phyloP scores from a whole-genome alignment of 2,113 vertebrate genomes.

The Pteruthius melanotis region DNA sequence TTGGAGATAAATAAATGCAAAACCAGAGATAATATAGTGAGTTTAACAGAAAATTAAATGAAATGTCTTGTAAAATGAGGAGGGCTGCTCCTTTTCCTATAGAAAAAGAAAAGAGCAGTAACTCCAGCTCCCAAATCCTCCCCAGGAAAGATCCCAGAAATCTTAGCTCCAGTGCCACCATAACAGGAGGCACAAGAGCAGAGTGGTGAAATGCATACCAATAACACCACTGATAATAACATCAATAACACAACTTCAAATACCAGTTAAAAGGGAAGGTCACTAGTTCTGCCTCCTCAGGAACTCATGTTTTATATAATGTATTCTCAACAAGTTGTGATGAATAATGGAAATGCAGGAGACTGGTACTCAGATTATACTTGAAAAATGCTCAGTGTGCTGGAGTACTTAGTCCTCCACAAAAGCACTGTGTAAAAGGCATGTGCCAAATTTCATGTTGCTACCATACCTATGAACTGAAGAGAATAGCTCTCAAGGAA shows the following conservation, averaged over 20 bases:
- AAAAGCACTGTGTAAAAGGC: not conserved
- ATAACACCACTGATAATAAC: not conserved
- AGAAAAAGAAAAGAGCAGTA: not conserved
- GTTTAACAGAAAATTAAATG: not conserved
- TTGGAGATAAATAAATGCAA: not conserved
- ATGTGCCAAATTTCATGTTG: not conserved
- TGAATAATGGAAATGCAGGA: not conserved
- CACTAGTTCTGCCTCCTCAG: not conserved
- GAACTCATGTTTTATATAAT: not conserved
- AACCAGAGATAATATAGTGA: not conserved
- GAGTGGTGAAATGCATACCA: not conserved
- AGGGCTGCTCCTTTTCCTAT: not conserved
- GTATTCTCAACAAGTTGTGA: not conserved
- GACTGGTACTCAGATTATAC: not conserved
- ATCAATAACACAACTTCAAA: not conserved
- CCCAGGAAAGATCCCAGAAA: not conserved
- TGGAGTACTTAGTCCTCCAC: not conserved
- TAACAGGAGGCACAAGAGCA: not conserved
- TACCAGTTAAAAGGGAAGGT: not conserved
- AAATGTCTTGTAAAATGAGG: not conserved
- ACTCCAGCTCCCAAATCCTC: not conserved
- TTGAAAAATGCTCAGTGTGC: not conserved
- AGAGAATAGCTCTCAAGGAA: not conserved
- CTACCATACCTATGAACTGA: not conserved
- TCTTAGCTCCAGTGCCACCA: not conserved